Conservation (phyloP, 2,113 vertebrate genomes). For the Morone chrysops region DNA sequence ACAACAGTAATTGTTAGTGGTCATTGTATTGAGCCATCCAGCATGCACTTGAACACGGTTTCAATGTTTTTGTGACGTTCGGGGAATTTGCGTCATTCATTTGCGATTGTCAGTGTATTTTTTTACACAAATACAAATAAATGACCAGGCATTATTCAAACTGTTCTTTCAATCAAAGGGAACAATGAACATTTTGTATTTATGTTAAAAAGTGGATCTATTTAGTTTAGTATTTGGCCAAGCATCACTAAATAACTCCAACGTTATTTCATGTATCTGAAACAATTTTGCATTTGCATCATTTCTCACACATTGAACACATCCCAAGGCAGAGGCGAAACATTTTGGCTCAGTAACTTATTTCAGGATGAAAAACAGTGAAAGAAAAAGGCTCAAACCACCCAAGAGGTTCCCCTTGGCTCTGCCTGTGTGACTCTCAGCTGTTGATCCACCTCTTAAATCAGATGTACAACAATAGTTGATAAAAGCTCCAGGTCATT, state of each 20-base stretch:
- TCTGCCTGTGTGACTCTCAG: conserved; percentile 18
- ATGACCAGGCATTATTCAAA: conserved; percentile 22
- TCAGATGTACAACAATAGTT: conserved; percentile 49
- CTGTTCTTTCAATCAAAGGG: conserved; percentile 1
- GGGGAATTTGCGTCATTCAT: conserved; percentile 53
- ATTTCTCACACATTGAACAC: conserved; percentile 1
- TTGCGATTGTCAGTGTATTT: conserved; percentile 21
- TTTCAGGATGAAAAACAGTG: conserved; percentile 30
- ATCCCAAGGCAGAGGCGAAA: neutral
- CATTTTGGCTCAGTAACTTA: neutral
- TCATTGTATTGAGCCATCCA: conserved; percentile 63
- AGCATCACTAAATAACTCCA: neutral
- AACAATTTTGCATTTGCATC: neutral
- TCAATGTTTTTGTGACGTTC: conserved; percentile 40
- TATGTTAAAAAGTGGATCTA: neutral
- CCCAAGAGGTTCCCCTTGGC: conserved; percentile 21
- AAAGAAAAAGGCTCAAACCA: conserved; percentile 20
- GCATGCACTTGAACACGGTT: conserved; percentile 56
- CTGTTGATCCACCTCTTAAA: conserved; percentile 33
- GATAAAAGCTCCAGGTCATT: conserved; percentile 44
- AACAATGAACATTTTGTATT: neutral
- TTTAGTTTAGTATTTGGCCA: neutral
- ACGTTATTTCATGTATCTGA: no score
- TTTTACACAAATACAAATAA: conserved; percentile 21
- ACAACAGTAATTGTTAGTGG: conserved; percentile 64